Conservation (phyloP, 1,140 invertebrate species). For the Diabrotica virgifera region DNA sequence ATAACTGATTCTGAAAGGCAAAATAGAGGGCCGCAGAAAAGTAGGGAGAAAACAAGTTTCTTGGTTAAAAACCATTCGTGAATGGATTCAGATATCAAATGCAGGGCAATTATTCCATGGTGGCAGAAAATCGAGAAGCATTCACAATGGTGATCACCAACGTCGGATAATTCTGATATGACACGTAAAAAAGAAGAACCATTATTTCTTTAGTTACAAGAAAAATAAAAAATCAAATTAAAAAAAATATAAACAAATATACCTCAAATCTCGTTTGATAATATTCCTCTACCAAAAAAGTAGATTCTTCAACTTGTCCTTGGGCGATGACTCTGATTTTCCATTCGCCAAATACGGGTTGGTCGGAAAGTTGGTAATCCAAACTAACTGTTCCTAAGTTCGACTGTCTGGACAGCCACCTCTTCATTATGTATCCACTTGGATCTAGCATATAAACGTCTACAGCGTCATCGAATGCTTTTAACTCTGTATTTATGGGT, state of each 20-base stretch:
- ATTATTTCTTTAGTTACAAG: too few relatives aligned
- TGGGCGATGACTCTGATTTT: slow-evolving; percentile 84
- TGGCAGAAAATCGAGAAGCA: too few relatives aligned
- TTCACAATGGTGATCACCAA: too few relatives aligned
- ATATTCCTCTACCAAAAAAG: slow-evolving; percentile 89
- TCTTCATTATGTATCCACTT: slow-evolving; percentile 75
- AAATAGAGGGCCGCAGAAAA: too few relatives aligned
- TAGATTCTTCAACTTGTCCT: slow-evolving; percentile 80
- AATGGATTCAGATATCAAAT: too few relatives aligned
- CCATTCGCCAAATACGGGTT: slow-evolving; percentile 91
- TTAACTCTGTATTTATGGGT: slow-evolving; percentile 84
- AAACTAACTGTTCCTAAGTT: slow-evolving; percentile 89
- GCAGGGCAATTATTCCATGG: too few relatives aligned
- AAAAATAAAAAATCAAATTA: not conserved
- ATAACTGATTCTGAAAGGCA: too few relatives aligned
- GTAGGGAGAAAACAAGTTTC: too few relatives aligned
- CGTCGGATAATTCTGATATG: too few relatives aligned
- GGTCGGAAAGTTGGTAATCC: slow-evolving; percentile 85
- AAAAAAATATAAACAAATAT: not conserved
- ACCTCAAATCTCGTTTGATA: slow-evolving; percentile 89
- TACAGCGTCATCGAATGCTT: slow-evolving; percentile 81
- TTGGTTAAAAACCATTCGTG: too few relatives aligned
- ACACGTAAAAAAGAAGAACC: too few relatives aligned
- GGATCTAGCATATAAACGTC: slow-evolving; percentile 90
- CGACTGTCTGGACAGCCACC: slow-evolving; percentile 84